Percentiles rank a stretch among this genome's conserved stretches.
Conservation (phyloP, 2,113 vertebrate species). For the Rafetus swinhoei region DNA sequence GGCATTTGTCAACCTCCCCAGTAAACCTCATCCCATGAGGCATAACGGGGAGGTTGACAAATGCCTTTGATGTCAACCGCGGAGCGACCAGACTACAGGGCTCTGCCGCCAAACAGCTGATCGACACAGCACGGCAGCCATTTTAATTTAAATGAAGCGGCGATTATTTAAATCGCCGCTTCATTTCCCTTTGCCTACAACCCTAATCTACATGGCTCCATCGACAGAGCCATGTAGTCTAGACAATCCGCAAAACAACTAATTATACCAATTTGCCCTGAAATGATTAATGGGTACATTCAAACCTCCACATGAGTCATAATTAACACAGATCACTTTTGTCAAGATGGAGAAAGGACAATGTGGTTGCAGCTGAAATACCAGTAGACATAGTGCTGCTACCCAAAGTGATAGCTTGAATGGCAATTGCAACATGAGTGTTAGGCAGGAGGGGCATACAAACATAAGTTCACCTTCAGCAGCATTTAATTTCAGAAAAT, state of each 20-base stretch:
- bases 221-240: too few species aligned
- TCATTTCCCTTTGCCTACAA: too few species aligned
- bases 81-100: too few species aligned
- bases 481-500: neutral
- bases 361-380: neutral
- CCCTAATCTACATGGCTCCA: too few species aligned
- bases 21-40: too few species aligned
- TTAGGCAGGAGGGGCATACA: neutral
- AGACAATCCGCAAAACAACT: neutral
- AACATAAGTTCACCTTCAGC: neutral
- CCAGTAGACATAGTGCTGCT: neutral
- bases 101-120: too few species aligned
- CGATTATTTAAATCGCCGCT: too few species aligned
- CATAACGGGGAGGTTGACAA: too few species aligned
- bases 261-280: neutral
- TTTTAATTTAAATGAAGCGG: too few species aligned
- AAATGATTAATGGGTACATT: neutral
- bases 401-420: neutral
- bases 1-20: too few species aligned
- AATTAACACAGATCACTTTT: neutral
- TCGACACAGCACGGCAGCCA: too few species aligned
- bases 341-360: neutral
- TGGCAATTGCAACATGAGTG: neutral
- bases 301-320: neutral
- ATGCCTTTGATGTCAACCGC: too few species aligned